Evolutionary conservation across 2,888 invertebrate genomes (phyloP).

Genomic region (Agonum fuliginosum): DNA sequence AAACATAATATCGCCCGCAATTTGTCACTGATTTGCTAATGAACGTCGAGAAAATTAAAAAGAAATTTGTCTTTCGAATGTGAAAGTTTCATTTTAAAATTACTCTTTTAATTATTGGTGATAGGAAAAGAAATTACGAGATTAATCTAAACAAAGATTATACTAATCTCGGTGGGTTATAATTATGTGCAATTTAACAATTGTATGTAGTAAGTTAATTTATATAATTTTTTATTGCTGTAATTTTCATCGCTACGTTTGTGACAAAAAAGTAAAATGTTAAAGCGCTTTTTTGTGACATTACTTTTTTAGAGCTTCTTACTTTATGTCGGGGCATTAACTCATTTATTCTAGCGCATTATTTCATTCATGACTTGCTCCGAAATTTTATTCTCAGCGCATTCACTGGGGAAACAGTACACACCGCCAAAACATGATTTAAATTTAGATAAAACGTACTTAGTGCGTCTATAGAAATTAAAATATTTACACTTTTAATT

Average conservation of each 20-base stretch:
- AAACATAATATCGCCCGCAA: conserved; percentile 36
- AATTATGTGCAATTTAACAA: conserved; percentile 54
- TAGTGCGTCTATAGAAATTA: too few relatives aligned
- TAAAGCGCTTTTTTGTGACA: conserved; percentile 23
- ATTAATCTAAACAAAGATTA: conserved; percentile 21
- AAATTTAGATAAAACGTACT: too few relatives aligned
- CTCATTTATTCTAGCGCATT: conserved; percentile 24
- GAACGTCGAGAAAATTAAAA: neutral
- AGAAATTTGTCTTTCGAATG: conserved; percentile 28
- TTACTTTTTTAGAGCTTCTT: conserved; percentile 12
- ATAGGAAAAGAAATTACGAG: conserved; percentile 19
- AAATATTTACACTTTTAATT: too few relatives aligned
- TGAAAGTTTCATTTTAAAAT: conserved; percentile 19
- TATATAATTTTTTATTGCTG: conserved; percentile 38
- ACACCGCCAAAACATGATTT: too few relatives aligned
- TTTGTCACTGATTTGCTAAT: conserved; percentile 36
- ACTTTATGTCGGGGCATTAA: conserved; percentile 5
- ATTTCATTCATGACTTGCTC: neutral
- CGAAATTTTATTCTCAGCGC: conserved; percentile 5
- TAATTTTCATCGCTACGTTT: conserved; percentile 41
- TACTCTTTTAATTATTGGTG: conserved; percentile 32
- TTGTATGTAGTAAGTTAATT: conserved; percentile 41
- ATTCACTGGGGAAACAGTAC: too few relatives aligned
- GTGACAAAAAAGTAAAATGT: conserved; percentile 32
- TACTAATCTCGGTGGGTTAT: neutral